A percentile compares a stretch with the other conserved stretches of the same genome.
Conservation (phyloP, 2,888 invertebrate species). For the Idaea dimidiata region DNA sequence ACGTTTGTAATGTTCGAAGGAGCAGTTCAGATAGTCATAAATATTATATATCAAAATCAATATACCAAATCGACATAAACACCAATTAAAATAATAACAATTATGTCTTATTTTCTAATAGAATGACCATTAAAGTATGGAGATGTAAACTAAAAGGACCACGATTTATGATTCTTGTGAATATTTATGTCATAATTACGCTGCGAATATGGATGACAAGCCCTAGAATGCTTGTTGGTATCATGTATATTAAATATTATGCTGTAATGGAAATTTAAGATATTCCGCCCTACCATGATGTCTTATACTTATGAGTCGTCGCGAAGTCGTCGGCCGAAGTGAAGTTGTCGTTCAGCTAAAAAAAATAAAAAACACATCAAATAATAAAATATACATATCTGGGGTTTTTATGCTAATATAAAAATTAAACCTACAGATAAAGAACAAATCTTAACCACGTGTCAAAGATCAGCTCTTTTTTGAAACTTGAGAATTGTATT, state of each 20-base stretch:
- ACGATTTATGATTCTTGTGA: conserved; percentile 7
- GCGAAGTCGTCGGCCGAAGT: no score
- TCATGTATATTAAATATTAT: background rate
- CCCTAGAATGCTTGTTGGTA: background rate
- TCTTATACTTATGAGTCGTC: no score
- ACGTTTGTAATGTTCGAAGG: conserved; percentile 12
- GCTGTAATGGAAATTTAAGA: background rate
- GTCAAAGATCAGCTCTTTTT: no score
- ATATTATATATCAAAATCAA: conserved; percentile 27
- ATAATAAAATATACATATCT: no score
- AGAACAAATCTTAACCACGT: no score
- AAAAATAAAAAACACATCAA: no score
- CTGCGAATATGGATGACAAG: background rate
- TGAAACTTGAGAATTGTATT: no score
- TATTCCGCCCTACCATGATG: no score
- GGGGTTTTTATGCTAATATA: no score
- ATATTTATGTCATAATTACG: conserved; percentile 5
- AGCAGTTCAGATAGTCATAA: conserved; percentile 19
- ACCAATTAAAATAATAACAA: conserved; percentile 24
- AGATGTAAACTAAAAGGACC: conserved; percentile 13
- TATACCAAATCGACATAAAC: conserved; percentile 27
- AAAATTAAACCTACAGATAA: no score
- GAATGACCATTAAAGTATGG: conserved; percentile 11
- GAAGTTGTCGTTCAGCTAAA: no score
- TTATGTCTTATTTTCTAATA: conserved; percentile 26